These are phyloP conservation scores for Pseudochromis fuscus DNA, from an alignment of 2,797 vertebrate species.

Conservation along the genomic window DNA sequence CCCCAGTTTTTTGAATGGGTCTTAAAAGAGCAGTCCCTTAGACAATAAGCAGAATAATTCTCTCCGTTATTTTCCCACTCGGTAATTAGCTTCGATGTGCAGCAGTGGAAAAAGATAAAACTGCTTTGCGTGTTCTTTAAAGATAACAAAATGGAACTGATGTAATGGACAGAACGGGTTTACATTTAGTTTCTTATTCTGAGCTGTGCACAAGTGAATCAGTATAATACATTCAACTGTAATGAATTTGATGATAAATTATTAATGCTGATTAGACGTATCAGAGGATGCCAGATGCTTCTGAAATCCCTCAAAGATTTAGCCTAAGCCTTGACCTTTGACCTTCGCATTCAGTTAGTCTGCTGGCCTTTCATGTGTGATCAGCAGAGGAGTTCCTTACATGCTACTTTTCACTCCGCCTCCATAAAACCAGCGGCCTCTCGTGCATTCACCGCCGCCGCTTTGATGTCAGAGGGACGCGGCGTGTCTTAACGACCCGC, in stretches of 20 bases:
- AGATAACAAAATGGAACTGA: constrained; percentile 69
- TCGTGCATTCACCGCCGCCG: constrained; percentile 29
- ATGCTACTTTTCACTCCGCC: constrained; percentile 23
- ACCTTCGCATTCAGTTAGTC: constrained; percentile 40
- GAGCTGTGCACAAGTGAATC: neutral
- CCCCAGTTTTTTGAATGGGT: constrained; percentile 64
- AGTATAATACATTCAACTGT: constrained; percentile 21
- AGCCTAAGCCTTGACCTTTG: constrained; percentile 50
- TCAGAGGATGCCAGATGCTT: constrained; percentile 54
- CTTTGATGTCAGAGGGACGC: constrained; percentile 68
- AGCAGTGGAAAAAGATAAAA: constrained; percentile 34
- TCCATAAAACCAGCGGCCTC: constrained; percentile 16
- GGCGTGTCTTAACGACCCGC: constrained; percentile 55
- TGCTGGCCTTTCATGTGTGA: constrained; percentile 50
- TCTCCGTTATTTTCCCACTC: constrained; percentile 43
- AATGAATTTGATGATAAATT: constrained; percentile 38
- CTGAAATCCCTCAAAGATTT: constrained; percentile 52
- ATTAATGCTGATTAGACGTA: constrained; percentile 49
- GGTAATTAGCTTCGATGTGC: constrained; percentile 65
- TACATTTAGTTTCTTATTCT: constrained; percentile 50
- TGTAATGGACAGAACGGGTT: constrained; percentile 53
- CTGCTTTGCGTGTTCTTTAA: constrained; percentile 55
- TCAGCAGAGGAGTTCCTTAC: constrained; percentile 54
- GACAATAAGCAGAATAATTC: constrained; percentile 63
- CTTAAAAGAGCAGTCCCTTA: constrained; percentile 62